phyloP scores from a whole-genome alignment of 2,888 invertebrate genomes.

The Alcis repandata region DNA sequence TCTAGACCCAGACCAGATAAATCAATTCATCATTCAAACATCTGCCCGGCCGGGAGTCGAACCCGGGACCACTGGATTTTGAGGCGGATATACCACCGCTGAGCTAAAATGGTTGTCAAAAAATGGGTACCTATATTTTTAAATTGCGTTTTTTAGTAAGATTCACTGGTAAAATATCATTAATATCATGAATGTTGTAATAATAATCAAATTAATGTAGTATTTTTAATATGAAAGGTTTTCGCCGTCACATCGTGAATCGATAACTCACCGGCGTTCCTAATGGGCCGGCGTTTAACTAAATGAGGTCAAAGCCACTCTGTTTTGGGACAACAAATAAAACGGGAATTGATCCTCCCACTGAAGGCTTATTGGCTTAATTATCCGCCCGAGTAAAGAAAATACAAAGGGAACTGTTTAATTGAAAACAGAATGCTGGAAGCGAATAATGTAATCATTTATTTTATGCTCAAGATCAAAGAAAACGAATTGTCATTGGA shows the following conservation, averaged over 20 bases:
- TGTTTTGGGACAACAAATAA: slow-evolving; percentile 45
- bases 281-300: slow-evolving; percentile 40
- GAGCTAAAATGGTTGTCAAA: too few relatives aligned
- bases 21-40: too few relatives aligned
- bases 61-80: too few relatives aligned
- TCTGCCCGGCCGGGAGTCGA: too few relatives aligned
- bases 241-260: slow-evolving; percentile 16
- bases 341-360: slow-evolving; percentile 40
- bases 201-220: neutral
- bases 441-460: slow-evolving; percentile 33
- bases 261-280: slow-evolving; percentile 30
- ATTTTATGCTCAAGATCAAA: slow-evolving; percentile 35
- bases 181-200: too few relatives aligned
- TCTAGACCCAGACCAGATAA: too few relatives aligned
- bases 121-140: too few relatives aligned
- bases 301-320: slow-evolving; percentile 44
- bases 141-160: too few relatives aligned
- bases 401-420: slow-evolving; percentile 39
- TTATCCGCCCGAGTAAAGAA: slow-evolving; percentile 44
- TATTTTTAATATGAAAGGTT: neutral
- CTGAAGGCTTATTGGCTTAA: slow-evolving; percentile 40
- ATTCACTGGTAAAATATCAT: too few relatives aligned
- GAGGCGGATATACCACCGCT: too few relatives aligned
- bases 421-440: slow-evolving; percentile 37
- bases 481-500: slow-evolving; percentile 1